These are phyloP conservation scores for Lepidocolaptes lacrymiger DNA, from an alignment of 2,797 vertebrate genomes.

Conservation along the genomic window DNA sequence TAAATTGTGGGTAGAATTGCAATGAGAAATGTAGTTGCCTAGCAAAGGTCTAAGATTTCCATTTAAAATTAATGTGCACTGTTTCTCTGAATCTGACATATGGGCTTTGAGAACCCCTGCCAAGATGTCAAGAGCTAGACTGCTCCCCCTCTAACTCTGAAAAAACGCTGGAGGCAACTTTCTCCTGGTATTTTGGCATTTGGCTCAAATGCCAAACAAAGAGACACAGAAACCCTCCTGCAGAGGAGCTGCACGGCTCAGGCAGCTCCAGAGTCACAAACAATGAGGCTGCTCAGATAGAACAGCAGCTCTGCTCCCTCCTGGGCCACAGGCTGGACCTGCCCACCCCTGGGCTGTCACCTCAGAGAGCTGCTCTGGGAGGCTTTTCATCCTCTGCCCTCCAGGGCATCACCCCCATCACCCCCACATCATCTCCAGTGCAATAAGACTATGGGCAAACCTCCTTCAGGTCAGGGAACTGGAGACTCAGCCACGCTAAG, in stretches of 20 bases:
- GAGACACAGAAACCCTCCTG: background rate
- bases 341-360: background rate
- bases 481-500: accelerated
- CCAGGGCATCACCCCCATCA: background rate
- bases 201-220: background rate
- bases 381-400: background rate
- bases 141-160: background rate
- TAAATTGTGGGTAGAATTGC: constrained; percentile 55
- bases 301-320: background rate
- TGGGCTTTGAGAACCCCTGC: constrained; percentile 60
- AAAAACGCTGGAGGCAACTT: constrained; percentile 51
- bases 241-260: background rate
- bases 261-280: background rate
- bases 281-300: accelerated
- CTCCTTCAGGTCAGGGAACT: background rate
- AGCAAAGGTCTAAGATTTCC: constrained; percentile 68
- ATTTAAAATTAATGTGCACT: constrained; percentile 69
- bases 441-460: accelerated
- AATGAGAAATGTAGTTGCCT: constrained; percentile 62
- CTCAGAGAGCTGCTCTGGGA: background rate
- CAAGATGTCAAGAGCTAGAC: constrained; percentile 62
- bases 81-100: constrained; percentile 55
- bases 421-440: accelerated
- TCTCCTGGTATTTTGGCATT: constrained; percentile 7
- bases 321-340: background rate